phyloP scores from a whole-genome alignment of 1,140 invertebrate species.

The Zelostemma sp. region DNA sequence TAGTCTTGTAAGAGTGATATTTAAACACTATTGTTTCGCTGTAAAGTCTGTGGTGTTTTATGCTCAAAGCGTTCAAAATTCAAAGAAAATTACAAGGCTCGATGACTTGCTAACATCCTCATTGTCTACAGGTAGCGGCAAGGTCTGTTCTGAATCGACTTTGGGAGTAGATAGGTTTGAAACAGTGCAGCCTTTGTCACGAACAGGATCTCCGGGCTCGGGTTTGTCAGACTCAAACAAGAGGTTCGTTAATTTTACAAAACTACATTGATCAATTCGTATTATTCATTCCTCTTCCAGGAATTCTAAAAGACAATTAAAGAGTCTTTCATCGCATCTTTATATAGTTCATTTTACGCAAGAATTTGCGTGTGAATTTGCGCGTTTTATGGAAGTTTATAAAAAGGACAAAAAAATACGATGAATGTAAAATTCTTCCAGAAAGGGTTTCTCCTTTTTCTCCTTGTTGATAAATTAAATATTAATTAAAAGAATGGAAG shows the following conservation, averaged over 20 bases:
- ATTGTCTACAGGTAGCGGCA: slow-evolving; percentile 5
- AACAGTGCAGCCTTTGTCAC: slow-evolving; percentile 2
- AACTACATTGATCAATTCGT: slow-evolving; percentile 3
- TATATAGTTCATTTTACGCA: neutral
- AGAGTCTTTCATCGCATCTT: neutral
- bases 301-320: neutral
- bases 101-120: slow-evolving; percentile 2
- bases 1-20: neutral
- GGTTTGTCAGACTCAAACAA: slow-evolving; percentile 6
- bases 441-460: too few relatives aligned
- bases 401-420: neutral
- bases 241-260: slow-evolving; percentile 2
- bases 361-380: neutral
- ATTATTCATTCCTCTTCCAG: neutral
- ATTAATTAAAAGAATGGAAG: too few relatives aligned
- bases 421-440: neutral
- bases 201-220: neutral
- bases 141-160: neutral
- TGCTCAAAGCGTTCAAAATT: neutral
- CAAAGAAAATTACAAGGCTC: slow-evolving; percentile 4
- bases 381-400: neutral
- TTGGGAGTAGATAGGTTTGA: neutral
- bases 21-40: slow-evolving; percentile 2
- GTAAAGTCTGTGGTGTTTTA: neutral
- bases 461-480: too few relatives aligned